Evolutionary conservation across 1,140 invertebrate genomes (phyloP).

Genomic region (Hypsibius dujardini): DNA sequence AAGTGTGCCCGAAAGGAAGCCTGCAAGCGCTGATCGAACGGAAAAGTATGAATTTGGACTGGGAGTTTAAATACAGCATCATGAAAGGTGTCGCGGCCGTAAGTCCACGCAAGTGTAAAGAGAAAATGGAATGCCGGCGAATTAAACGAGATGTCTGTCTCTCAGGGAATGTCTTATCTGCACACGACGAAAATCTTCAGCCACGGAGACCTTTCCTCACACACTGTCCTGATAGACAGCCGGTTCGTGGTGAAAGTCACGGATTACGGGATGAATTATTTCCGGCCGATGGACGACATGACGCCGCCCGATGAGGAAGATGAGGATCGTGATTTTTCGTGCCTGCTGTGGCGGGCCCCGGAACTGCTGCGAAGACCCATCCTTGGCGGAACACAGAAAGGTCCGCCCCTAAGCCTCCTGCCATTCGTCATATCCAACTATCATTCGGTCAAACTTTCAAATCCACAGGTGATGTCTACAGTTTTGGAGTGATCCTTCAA

Average conservation of each 20-base stretch:
- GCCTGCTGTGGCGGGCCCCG: constrained; percentile 68
- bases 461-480: constrained; percentile 55
- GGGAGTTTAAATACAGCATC: constrained; percentile 80
- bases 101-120: constrained; percentile 9
- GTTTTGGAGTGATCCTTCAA: constrained; percentile 65
- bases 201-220: constrained; percentile 86
- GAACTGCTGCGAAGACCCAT: constrained; percentile 49
- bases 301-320: constrained; percentile 29
- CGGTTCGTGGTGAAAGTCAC: constrained; percentile 91
- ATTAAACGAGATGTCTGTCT: constrained; percentile 8
- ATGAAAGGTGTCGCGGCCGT: constrained; percentile 75
- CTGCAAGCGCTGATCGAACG: not conserved
- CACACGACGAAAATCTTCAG: constrained; percentile 71
- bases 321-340: constrained; percentile 23
- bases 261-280: constrained; percentile 66
- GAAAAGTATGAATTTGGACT: constrained; percentile 54
- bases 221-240: constrained; percentile 92
- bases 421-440: not conserved
- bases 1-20: constrained; percentile 5
- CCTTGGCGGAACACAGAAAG: not conserved
- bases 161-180: constrained; percentile 76
- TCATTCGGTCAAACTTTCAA: not conserved
- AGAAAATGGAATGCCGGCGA: too few relatives aligned
- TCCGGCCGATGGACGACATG: constrained; percentile 19
- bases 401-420: not conserved